Percentiles rank a stretch among this genome's conserved stretches.
These are phyloP conservation scores for Garrulus glandarius DNA, from an alignment of 2,797 vertebrate genomes.

Conservation along the genomic window DNA sequence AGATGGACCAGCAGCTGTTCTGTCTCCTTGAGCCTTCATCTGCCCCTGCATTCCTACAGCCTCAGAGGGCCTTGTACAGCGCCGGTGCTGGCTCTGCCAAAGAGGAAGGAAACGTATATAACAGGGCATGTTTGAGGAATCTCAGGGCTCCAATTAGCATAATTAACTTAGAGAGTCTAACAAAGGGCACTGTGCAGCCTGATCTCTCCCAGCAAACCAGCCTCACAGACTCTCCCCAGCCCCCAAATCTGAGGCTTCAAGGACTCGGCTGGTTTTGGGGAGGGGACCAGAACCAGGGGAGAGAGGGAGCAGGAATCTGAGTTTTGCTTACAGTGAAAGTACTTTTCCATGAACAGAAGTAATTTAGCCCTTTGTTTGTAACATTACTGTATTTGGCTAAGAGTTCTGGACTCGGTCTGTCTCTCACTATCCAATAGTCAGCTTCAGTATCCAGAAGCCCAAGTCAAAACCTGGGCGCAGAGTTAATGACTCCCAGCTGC, in stretches of 20 bases:
- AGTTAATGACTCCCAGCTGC: conserved; percentile 40
- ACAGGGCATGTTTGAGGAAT: conserved; percentile 48
- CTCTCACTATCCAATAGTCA: not conserved
- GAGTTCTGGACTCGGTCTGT: not conserved
- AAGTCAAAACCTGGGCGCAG: not conserved
- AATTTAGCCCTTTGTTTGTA: conserved; percentile 48
- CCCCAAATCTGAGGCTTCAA: conserved; percentile 51
- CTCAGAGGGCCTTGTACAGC: not conserved
- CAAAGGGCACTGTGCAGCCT: conserved; percentile 70
- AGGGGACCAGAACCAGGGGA: not conserved
- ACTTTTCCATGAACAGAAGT: conserved; percentile 25
- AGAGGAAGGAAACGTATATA: not conserved
- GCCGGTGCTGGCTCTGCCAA: not conserved
- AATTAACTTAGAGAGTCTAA: conserved; percentile 72
- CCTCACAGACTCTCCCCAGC: conserved; percentile 50
- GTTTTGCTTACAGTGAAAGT: not conserved
- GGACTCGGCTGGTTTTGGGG: not conserved
- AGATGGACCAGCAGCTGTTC: not conserved
- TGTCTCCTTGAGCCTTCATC: not conserved
- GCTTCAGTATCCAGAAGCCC: conserved; percentile 3
- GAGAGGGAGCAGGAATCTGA: not conserved
- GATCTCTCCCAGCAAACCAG: conserved; percentile 71
- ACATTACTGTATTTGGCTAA: conserved; percentile 12
- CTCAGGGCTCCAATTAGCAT: conserved; percentile 64
- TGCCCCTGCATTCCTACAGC: not conserved